Percentiles rank a stretch among this genome's conserved stretches.
phyloP scores from a whole-genome alignment of 2,797 vertebrate species.

The Gobionotothen gibberifrons region DNA sequence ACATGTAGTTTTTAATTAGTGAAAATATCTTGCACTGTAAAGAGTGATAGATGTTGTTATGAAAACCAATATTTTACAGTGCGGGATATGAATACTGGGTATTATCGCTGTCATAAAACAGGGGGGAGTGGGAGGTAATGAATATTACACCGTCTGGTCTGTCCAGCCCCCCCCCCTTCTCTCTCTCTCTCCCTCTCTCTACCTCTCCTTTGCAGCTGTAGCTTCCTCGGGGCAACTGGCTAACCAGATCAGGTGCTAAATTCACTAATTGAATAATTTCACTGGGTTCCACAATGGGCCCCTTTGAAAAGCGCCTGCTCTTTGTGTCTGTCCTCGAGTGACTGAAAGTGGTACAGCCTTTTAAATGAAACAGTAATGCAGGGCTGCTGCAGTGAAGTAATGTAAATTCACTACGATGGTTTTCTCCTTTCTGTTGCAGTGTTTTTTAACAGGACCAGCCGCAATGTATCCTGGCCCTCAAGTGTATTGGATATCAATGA shows the following conservation, averaged over 20 bases:
- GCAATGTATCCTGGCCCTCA: conserved; percentile 41
- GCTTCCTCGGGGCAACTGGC: conserved; percentile 76
- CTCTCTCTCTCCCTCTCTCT: conserved; percentile 12
- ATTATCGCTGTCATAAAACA: conserved; percentile 75
- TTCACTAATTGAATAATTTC: conserved; percentile 85
- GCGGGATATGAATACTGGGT: conserved; percentile 74
- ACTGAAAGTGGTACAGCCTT: conserved; percentile 72
- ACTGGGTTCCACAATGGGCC: conserved; percentile 78
- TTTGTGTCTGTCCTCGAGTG: conserved; percentile 80
- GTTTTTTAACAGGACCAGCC: conserved; percentile 54
- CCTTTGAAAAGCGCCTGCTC: conserved; percentile 77
- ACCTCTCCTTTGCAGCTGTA: conserved; percentile 75
- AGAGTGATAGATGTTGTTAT: conserved; percentile 48
- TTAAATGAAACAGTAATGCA: conserved; percentile 55
- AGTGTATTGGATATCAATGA: conserved; percentile 61
- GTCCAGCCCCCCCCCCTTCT: conserved; percentile 51
- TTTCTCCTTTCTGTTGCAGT: conserved; percentile 53
- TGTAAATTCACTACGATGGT: conserved; percentile 45
- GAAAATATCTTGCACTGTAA: conserved; percentile 44
- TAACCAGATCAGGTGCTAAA: conserved; percentile 85
- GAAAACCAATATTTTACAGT: conserved; percentile 73
- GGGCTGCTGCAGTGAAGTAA: conserved; percentile 52
- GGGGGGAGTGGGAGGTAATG: conserved; percentile 73
- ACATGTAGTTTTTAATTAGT: conserved; percentile 20
- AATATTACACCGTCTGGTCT: conserved; percentile 77